Base-by-base conservation (phyloP, 2,797 vertebrate genomes). In the Catharus ustulatus region DNA sequence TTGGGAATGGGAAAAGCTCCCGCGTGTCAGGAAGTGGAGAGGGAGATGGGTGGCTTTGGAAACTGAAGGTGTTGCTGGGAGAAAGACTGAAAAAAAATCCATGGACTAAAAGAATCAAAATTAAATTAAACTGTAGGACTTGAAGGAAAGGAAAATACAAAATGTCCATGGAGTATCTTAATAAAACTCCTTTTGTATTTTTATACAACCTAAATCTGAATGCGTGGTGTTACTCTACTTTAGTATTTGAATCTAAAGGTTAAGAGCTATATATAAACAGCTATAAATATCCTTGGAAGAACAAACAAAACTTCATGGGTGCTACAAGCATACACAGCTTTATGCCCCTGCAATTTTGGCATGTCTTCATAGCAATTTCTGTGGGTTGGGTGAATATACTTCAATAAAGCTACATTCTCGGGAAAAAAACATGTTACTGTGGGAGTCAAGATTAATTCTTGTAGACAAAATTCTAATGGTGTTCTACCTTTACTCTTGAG, bases 191-290 rank as follows among this genome's bases (percentile, higher is more conserved):
- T 49, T 48, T 38, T 67, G 15, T 89, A 13, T 92, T 89, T 90
- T 92, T 77, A 29, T 43, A 19, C 59, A 85, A 49, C 48, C 48
- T 93, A 78, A 89, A 55, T 75, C 48, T 18, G 18, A 92, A 93
- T 94, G 83, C 9, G 43, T 86, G 51, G 43, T 92, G 88, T 43
- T 87, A 42, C 34, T 90, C 63, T 59, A 46, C 27, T 87, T 89
- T 59, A 3, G 0, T 61, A 66, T 76, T 94, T 91, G 57, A 93
- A 75, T 42, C 64, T 68, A 85, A 95, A 97, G 96, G 96, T 96
- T 92, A 90, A 49, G 59, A 86, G 91, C 94, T 96, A 94, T 76
- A 45, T 95, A 93, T 95, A 95, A 95, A 86, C 64, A 69, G 48
- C 87, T 96, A 96, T 92, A 82, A 94, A 96, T 96, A 94, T 75